Evolutionary conservation across 2,797 vertebrate genomes (phyloP), one percentile per base, ranked within the genome.

Genomic region (Intellagama lesueurii): DNA sequence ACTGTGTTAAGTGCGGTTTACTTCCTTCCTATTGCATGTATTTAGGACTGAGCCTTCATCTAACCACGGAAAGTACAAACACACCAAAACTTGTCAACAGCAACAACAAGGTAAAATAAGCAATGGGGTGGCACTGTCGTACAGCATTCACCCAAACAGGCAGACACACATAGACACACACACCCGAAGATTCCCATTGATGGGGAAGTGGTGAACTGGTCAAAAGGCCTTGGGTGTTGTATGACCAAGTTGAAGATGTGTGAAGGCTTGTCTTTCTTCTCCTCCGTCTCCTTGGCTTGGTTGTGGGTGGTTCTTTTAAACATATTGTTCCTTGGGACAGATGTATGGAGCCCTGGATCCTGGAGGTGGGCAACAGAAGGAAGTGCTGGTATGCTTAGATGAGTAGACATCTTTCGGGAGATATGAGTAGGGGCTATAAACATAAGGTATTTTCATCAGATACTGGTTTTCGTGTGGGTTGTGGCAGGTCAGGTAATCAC

Each of bases 301-400:
- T 77, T 9, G 89, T 72, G 89, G 22, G 49, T 64, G 76, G 70
- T 35, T 56, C 32, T 79, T 97, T 95, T 94, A 98, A 90, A 98
- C 97, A 0, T 98, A 98, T 94, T 98, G 98, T 96, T 98, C 97
- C 94, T 97, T 97, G 79, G 97, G 97, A 96, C 97, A 98, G 56
- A 97, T 96, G 94, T 97, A 97, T 0, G 96, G 96, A 73, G 97
- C 96, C 75, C 96, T 97, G 30, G 97, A 97, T 35, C 95, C 97
- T 0, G 97, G 96, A 84, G 96, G 93, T 76, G 97, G 94, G 94
- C 97, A 97, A 93, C 97, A 93, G 87, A 95, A 91, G 96, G 97
- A 95, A 95, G 96, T 85, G 93, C 97, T 94, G 90, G 93, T 12
- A 95, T 95, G 96, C 90, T 95, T 97, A 88, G 96, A 85, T 68